A percentile compares a stretch with the other conserved stretches of the same genome.
phyloP scores from a whole-genome alignment of 2,797 vertebrate genomes.

The Sitta carolinensis region DNA sequence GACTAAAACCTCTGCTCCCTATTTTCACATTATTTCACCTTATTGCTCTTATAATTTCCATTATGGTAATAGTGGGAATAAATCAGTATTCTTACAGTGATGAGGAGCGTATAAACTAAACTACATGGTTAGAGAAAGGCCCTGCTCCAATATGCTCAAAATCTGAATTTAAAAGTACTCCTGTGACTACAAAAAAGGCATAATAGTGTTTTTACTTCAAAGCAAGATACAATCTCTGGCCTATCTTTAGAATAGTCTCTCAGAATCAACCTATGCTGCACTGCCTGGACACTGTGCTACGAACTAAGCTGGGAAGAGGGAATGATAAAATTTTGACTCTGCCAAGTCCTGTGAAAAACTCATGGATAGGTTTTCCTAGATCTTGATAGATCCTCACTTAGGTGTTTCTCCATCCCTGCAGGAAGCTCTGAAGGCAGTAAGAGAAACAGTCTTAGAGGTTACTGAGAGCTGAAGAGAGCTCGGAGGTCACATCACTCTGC shows the following conservation, averaged over 20 bases:
- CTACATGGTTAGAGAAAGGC: neutral
- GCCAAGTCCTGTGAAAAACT: neutral
- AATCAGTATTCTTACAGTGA: neutral
- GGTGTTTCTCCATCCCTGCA: neutral
- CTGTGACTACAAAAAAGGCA: neutral
- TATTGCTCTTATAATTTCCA: constrained; percentile 12
- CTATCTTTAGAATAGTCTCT: neutral
- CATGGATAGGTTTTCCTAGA: neutral
- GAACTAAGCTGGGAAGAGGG: neutral
- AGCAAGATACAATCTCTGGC: neutral
- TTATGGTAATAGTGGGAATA: neutral
- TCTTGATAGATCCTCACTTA: neutral
- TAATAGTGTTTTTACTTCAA: neutral
- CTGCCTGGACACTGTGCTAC: neutral
- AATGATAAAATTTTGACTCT: neutral
- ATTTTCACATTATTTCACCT: constrained; percentile 34
- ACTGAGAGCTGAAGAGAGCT: neutral
- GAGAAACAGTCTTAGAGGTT: neutral
- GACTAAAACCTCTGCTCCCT: neutral
- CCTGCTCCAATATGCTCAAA: neutral
- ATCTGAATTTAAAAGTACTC: neutral
- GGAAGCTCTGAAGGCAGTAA: neutral
- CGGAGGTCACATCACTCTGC: neutral
- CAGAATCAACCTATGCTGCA: neutral
- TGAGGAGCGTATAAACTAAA: neutral